Evolutionary conservation across 37 sponge, comb jelly and placozoan genomes (phyloP), one percentile per base, ranked within the genome.

Genomic region (Aphrocallistes beatrix): DNA sequence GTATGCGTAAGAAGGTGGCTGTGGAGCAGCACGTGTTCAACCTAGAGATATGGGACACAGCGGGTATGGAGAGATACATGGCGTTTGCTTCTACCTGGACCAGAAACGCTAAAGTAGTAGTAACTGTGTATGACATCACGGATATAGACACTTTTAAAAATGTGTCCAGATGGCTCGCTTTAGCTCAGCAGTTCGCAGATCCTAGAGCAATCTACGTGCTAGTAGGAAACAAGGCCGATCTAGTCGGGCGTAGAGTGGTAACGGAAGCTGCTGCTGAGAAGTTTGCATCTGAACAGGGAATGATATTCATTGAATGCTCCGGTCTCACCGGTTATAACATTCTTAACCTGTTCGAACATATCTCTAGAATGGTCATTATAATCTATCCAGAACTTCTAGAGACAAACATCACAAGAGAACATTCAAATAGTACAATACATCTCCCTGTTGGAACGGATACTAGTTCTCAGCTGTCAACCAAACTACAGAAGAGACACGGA

Each of bases 161-260:
- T 60, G 3, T 60, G 10, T 30, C 75, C n/a, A 60, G n/a, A 60
- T 32, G 75, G 25, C 10, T 60, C 3, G 32, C 10, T 1, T 25
- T 30, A 60, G 75, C 75, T 13, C 10, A 13, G n/a, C 28, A 60
- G 75, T 60, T 32, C n/a, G 75, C 75, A 60, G 75, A 60, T 60
- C 32, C 25, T 19, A 60, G 75, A 13, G 75, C 75, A 3, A 60
- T 60, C 25, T 60, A 32, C 75, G 10, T 32, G 1, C 34, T 60
- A 60, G 75, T 60, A 19, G 75, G 75, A 6, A 60, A 60, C 75
- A 60, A 60, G 34, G 75, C 75, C 8, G 75, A 60, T 60, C 75
- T 60, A 60, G 75, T 19, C 75, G 28, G 34, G 25, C 75, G 75
- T 3, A 60, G 75, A 60, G 21, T 60, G 6, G 75, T 60, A 60